Evolutionary conservation across 2,113 vertebrate species (phyloP).

Genomic region (Plectropomus leopardus): DNA sequence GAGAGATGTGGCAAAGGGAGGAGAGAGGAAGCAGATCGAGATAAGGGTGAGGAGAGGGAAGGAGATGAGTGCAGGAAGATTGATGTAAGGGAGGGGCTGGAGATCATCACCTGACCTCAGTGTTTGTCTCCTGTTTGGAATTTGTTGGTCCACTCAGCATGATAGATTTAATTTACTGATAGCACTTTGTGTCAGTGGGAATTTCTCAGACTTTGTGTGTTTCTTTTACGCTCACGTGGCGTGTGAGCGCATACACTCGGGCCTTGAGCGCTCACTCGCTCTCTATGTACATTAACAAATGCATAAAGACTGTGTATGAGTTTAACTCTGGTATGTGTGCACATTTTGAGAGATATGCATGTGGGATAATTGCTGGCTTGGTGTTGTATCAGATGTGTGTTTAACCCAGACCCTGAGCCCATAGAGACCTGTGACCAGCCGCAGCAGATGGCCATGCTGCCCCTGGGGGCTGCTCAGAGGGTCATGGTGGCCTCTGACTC

Average conservation of each 20-base stretch:
- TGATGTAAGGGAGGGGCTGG: conserved; percentile 69
- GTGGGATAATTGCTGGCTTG: conserved; percentile 59
- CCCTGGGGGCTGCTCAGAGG: conserved; percentile 57
- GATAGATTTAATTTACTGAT: conserved; percentile 84
- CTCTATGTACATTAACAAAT: neutral
- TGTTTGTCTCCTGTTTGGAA: conserved; percentile 78
- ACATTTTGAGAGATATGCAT: conserved; percentile 4
- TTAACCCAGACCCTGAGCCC: conserved; percentile 72
- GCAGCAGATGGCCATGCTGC: conserved; percentile 75
- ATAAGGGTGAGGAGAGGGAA: conserved; percentile 55
- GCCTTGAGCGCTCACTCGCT: neutral
- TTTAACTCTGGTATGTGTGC: neutral
- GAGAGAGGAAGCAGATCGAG: conserved; percentile 63
- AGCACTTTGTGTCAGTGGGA: conserved; percentile 64
- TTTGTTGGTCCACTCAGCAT: conserved; percentile 74
- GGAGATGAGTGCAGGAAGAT: conserved; percentile 58
- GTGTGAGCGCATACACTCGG: neutral
- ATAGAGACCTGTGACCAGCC: conserved; percentile 67
- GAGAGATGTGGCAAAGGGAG: conserved; percentile 55
- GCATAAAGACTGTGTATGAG: neutral
- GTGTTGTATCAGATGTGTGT: conserved; percentile 74
- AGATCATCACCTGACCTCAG: conserved; percentile 76
- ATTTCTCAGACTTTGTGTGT: conserved; percentile 59
- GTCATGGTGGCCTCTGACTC: conserved; percentile 49
- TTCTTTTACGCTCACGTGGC: neutral